These are phyloP conservation scores for Calypte anna DNA, from an alignment of 2,113 vertebrate species.

Conservation along the genomic window DNA sequence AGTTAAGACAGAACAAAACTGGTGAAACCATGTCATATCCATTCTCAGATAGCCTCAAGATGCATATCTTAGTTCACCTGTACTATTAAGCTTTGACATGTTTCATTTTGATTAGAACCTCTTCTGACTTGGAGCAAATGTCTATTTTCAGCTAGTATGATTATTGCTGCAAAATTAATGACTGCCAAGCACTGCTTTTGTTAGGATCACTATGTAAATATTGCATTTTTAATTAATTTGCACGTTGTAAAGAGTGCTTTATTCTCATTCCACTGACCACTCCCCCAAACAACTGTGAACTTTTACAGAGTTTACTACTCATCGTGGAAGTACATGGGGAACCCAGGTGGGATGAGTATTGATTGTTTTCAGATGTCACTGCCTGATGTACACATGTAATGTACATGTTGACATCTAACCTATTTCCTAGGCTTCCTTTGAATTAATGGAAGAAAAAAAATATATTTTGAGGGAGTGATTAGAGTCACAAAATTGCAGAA, in stretches of 20 bases:
- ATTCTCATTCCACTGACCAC: neutral
- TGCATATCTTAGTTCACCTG: neutral
- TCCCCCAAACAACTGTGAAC: neutral
- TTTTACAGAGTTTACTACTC: neutral
- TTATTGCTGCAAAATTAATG: neutral
- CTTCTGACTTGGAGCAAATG: neutral
- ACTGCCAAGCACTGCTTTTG: neutral
- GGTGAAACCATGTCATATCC: neutral
- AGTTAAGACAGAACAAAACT: neutral
- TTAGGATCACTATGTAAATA: neutral
- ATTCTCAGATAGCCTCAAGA: neutral
- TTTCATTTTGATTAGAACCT: neutral
- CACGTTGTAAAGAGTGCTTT: neutral
- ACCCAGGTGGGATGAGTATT: neutral
- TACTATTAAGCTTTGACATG: neutral
- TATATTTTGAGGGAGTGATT: neutral
- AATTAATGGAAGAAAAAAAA: neutral
- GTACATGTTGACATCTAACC: neutral
- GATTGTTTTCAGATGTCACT: neutral
- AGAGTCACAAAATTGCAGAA: too few species aligned
- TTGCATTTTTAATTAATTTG: neutral
- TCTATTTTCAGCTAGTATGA: neutral
- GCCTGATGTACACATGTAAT: neutral
- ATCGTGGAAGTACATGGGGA: neutral
- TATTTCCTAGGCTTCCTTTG: neutral